Evolutionary conservation across 2,888 invertebrate species (phyloP).

Genomic region (Chymomyza caudatula): DNA sequence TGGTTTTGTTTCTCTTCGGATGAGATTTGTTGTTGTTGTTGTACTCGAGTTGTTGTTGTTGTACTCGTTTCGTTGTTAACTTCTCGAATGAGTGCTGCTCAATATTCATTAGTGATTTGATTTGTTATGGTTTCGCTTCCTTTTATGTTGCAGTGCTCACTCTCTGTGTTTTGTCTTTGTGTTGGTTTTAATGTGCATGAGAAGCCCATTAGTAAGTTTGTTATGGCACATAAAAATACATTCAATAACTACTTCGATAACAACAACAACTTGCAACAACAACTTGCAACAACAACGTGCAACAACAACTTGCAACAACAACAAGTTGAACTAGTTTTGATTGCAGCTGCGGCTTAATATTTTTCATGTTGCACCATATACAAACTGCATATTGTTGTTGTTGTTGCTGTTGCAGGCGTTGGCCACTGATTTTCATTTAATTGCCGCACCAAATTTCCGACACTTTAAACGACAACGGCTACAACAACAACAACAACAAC

Average conservation of each 20-base stretch:
- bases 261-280: constrained; percentile 53
- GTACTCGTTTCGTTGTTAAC: constrained; percentile 38
- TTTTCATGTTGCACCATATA: constrained; percentile 21
- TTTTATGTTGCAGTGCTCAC: not conserved
- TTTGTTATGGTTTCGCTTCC: constrained; percentile 65
- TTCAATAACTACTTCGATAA: constrained; percentile 51
- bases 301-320: constrained; percentile 27
- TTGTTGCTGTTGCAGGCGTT: constrained; percentile 51
- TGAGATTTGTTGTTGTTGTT: too few relatives aligned
- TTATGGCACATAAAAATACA: constrained; percentile 55
- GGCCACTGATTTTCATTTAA: constrained; percentile 67
- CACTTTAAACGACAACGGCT: constrained; percentile 70
- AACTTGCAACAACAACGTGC: constrained; percentile 24
- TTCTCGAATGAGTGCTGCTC: constrained; percentile 61
- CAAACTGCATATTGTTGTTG: not conserved
- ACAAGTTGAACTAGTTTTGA: constrained; percentile 67
- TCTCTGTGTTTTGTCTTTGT: not conserved
- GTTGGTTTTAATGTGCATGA: not conserved
- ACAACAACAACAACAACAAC: not conserved
- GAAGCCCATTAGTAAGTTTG: not conserved
- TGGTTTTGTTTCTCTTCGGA: constrained; percentile 51
- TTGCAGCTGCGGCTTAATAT: constrained; percentile 52
- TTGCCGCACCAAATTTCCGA: constrained; percentile 72
- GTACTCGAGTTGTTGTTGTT: too few relatives aligned
- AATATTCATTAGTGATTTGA: constrained; percentile 70